Evolutionary conservation across 2,113 vertebrate species (phyloP).

Genomic region (Mormyrus lacerda): DNA sequence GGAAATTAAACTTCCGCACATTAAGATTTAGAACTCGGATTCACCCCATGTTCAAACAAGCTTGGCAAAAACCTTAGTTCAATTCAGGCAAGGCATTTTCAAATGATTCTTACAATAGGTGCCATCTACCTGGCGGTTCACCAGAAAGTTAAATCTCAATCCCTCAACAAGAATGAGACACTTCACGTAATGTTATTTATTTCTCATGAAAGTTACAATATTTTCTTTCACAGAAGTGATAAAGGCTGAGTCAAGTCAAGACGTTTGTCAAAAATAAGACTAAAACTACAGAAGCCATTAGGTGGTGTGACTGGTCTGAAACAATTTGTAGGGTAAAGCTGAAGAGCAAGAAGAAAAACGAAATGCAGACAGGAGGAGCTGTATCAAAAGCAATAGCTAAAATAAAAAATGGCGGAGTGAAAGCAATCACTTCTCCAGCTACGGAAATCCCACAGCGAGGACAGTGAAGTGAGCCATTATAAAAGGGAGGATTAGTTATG

Average conservation of each 20-base stretch:
- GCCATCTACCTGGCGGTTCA: neutral
- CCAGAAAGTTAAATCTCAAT: neutral
- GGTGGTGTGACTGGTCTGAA: neutral
- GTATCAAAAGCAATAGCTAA: constrained; percentile 14
- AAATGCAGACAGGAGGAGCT: neutral
- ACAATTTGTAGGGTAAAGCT: neutral
- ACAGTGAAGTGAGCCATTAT: constrained; percentile 28
- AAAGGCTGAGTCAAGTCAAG: neutral
- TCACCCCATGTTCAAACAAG: neutral
- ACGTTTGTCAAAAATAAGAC: neutral
- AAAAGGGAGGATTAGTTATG: constrained; percentile 36
- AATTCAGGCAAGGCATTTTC: neutral
- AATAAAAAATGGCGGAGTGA: constrained; percentile 19
- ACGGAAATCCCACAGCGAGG: constrained; percentile 32
- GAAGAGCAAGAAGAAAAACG: neutral
- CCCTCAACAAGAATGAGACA: neutral
- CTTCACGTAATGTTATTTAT: neutral
- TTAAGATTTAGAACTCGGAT: neutral
- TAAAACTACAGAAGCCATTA: neutral
- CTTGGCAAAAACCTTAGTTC: neutral
- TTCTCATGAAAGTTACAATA: neutral
- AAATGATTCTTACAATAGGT: neutral
- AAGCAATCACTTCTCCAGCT: constrained; percentile 33
- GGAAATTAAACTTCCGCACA: neutral
- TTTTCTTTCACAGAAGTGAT: neutral